Base-by-base conservation (phyloP, 2,888 invertebrate genomes). In the Drosophila meridionalis region DNA sequence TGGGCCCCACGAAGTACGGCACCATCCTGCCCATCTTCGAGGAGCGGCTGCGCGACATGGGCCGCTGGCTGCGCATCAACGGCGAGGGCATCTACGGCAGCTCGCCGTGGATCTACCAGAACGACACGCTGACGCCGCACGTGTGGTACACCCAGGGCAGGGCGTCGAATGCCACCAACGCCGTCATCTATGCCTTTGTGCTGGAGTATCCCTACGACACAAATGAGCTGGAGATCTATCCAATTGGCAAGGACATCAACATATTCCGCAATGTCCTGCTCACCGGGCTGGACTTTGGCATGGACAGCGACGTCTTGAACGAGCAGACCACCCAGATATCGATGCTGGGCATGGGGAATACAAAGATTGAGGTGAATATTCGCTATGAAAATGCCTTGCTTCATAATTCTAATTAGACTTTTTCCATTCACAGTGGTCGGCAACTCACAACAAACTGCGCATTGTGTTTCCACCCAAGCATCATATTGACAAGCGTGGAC, bases 1-100 rank as follows among this genome's bases (percentile, higher is more conserved):
- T 98, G 7, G 98, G 98, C 0, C 98, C 98, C 20, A 97, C 98
- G 0, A 97, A 96, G 90, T 97, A 97, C 83, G 98, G 98, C 5
- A 96, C 95, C 7, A 98, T 99, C 76, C 92, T 95, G 4, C 97
- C 97, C 0, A 96, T 98, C 90, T 98, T 96, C 93, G 96, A 98
- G 94, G 98, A 98, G 90, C 94, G 98, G 52, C 94, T 98, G 0
- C 92, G 95, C 12, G 94, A 95, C 79, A 94, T 98, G 81, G 98
- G 98, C 0, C 83, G 93, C 20, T 98, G 98, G 98, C 93, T 99
- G 14, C 89, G 93, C 3, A 93, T 95, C n/a, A 98, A 98, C 87
- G 98, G 98, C 0, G 97, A 97, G 90, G 97, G 97, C 0, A 97
- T 98, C 80, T 98, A 98, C 90, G 94, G 93, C 4, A 95, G 95